These are phyloP conservation scores for Drosophila carrolli DNA, from an alignment of 1,140 invertebrate genomes.

Conservation along the genomic window DNA sequence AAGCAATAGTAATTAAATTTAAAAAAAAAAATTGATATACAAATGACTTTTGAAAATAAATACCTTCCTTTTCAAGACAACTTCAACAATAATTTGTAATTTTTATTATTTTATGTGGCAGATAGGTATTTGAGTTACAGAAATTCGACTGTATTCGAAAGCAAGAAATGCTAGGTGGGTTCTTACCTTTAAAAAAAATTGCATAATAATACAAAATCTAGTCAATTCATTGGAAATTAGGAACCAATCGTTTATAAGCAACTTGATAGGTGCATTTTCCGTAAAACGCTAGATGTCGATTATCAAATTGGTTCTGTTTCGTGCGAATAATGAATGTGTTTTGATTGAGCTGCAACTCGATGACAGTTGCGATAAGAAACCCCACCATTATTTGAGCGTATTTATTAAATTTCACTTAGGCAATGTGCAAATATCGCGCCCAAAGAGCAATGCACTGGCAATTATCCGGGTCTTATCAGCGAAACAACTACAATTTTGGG, in stretches of 20 bases:
- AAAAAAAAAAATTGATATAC: background rate
- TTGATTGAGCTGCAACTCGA: conserved; percentile 6
- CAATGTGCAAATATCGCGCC: conserved; percentile 19
- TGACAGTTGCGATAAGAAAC: conserved; percentile 12
- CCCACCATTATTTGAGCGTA: background rate
- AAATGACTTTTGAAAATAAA: background rate
- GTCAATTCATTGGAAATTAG: background rate
- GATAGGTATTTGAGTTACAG: background rate
- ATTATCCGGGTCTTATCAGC: conserved; percentile 27
- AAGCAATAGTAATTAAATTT: background rate
- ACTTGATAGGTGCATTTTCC: conserved; percentile 15
- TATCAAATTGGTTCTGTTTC: conserved; percentile 8
- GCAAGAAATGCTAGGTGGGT: too few relatives aligned
- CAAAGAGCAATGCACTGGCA: conserved; percentile 30
- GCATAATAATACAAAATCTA: background rate
- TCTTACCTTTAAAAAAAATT: too few relatives aligned
- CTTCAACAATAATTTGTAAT: too few relatives aligned
- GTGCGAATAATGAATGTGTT: conserved; percentile 38
- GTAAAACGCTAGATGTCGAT: conserved; percentile 11
- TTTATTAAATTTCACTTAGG: conserved; percentile 31
- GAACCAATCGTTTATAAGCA: background rate
- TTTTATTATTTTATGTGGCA: too few relatives aligned
- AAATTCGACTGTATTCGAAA: background rate
- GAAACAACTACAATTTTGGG: conserved; percentile 10
- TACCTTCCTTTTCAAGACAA: too few relatives aligned